phyloP scores from a whole-genome alignment of 1,140 invertebrate genomes.

The Calephelis nemesis region DNA sequence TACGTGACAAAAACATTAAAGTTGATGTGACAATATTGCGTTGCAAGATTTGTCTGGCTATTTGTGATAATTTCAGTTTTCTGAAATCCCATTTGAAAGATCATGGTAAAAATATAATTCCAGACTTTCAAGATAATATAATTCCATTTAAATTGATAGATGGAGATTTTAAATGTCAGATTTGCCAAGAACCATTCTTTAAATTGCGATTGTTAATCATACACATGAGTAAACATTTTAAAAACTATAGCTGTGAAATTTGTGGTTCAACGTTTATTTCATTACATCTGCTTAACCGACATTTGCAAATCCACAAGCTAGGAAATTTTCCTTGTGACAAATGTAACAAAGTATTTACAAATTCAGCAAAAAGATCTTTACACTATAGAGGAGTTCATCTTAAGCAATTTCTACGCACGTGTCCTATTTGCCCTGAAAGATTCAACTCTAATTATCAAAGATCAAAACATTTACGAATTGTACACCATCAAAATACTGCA shows the following conservation, averaged over 20 bases:
- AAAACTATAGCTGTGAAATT: conserved; percentile 63
- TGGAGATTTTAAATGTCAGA: conserved; percentile 50
- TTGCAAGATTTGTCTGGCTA: conserved; percentile 50
- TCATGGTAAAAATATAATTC: conserved; percentile 50
- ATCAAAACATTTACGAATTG: conserved; percentile 53
- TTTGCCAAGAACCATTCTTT: conserved; percentile 46
- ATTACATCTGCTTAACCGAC: conserved; percentile 64
- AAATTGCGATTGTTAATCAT: conserved; percentile 56
- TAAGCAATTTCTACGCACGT: conserved; percentile 48
- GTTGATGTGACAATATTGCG: conserved; percentile 50
- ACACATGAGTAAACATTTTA: conserved; percentile 70
- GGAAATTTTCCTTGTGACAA: conserved; percentile 59
- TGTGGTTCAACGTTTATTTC: conserved; percentile 77
- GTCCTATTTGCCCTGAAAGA: conserved; percentile 60
- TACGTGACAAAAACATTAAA: conserved; percentile 54
- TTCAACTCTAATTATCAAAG: conserved; percentile 63
- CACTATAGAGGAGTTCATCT: conserved; percentile 54
- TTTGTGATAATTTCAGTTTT: conserved; percentile 32
- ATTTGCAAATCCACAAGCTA: conserved; percentile 64
- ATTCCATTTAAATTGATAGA: conserved; percentile 57
- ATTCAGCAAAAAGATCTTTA: conserved; percentile 42
- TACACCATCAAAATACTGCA: conserved; percentile 50
- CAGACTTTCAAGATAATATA: conserved; percentile 51
- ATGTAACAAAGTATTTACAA: conserved; percentile 65
- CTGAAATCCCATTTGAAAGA: conserved; percentile 55